These are phyloP conservation scores for Gonatopus flavifemur DNA, from an alignment of 1,140 invertebrate genomes.

Conservation along the genomic window DNA sequence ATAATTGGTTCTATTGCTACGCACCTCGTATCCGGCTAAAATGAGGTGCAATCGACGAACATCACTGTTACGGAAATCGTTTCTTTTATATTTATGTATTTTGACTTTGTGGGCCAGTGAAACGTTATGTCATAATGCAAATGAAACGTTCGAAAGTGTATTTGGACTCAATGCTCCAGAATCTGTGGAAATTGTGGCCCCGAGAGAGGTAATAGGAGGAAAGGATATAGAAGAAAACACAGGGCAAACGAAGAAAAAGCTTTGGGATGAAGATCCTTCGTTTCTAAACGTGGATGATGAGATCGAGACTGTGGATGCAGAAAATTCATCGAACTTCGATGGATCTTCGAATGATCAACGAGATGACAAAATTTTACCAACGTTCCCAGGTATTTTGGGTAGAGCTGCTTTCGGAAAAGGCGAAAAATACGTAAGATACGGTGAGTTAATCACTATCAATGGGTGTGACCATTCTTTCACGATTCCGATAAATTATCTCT, in stretches of 20 bases:
- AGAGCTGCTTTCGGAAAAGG: slow-evolving; percentile 19
- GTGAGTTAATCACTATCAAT: slow-evolving; percentile 49
- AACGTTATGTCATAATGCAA: slow-evolving; percentile 2
- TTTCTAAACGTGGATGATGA: slow-evolving; percentile 31
- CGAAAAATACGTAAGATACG: slow-evolving; percentile 49
- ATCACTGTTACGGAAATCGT: slow-evolving; percentile 1
- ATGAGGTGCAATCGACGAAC: slow-evolving; percentile 24
- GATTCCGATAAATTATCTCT: not conserved
- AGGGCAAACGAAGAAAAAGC: not conserved
- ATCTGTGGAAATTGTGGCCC: not conserved
- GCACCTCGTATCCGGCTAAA: slow-evolving; percentile 10
- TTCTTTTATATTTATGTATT: slow-evolving; percentile 1
- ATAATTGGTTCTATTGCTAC: slow-evolving; percentile 24
- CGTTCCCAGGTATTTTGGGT: slow-evolving; percentile 9
- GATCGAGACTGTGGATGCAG: not conserved
- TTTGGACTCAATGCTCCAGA: slow-evolving; percentile 19
- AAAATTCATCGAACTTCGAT: not conserved
- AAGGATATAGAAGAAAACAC: not conserved
- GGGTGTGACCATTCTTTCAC: slow-evolving; percentile 39
- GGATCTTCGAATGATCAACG: not conserved
- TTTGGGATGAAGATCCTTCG: not conserved
- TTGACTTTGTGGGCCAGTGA: not conserved
- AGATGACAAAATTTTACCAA: not conserved
- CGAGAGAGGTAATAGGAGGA: no score
- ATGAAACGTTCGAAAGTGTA: slow-evolving; percentile 28